Percentiles rank a stretch among this genome's conserved stretches.
These are phyloP conservation scores for Stomatorhinus walkeri DNA, from an alignment of 2,797 vertebrate species.

Conservation along the genomic window DNA sequence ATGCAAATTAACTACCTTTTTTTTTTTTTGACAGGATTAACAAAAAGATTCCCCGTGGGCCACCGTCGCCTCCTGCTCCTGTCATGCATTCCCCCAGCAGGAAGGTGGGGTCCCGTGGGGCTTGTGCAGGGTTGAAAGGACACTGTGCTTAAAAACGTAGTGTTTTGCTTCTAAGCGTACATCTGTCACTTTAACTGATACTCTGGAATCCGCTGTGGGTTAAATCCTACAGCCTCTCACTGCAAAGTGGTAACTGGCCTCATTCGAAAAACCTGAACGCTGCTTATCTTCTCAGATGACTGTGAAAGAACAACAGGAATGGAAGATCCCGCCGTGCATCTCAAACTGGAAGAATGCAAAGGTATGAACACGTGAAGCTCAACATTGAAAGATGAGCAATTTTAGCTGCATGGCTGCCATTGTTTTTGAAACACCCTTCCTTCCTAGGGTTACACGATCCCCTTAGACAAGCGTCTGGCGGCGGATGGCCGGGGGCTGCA, in stretches of 20 bases:
- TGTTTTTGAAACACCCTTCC: not conserved
- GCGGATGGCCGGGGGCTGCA: constrained; percentile 91
- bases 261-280: not conserved
- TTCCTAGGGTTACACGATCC: constrained; percentile 89
- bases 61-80: constrained; percentile 91
- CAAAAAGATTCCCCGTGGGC: constrained; percentile 96
- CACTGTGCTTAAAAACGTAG: not conserved
- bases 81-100: constrained; percentile 98
- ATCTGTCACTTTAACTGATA: not conserved
- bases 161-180: not conserved
- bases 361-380: constrained; percentile 54
- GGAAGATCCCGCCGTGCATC: constrained; percentile 98
- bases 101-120: constrained; percentile 71
- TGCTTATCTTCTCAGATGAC: constrained; percentile 76
- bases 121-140: not conserved
- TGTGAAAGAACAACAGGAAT: constrained; percentile 96
- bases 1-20: not conserved
- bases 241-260: not conserved
- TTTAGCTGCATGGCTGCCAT: not conserved
- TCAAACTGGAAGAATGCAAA: constrained; percentile 99
- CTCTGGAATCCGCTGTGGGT: not conserved
- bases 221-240: not conserved
- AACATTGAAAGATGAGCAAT: not conserved
- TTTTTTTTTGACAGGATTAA: constrained; percentile 73
- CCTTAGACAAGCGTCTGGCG: constrained; percentile 90